Conservation (phyloP, 2,113 vertebrate genomes). For the Scortum barcoo region DNA sequence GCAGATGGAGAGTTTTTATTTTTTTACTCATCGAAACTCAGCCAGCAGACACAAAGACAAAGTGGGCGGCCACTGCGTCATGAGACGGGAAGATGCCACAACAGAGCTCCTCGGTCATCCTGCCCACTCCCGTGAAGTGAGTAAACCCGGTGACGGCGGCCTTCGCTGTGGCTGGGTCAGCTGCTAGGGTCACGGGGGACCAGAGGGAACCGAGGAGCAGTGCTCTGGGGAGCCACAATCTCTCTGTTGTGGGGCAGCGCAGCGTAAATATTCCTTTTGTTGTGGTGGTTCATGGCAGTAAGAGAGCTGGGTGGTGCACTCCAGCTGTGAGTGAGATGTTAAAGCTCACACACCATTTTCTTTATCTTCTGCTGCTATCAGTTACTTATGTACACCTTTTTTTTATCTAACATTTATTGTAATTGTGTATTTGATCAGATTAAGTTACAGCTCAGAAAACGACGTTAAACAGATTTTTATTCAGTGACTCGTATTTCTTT, state of each 20-base stretch:
- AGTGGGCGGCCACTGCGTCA: neutral
- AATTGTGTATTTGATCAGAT: neutral
- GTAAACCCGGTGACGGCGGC: neutral
- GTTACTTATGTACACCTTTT: neutral
- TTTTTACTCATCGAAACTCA: no score
- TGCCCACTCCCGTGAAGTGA: constrained; percentile 1
- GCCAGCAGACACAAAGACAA: neutral
- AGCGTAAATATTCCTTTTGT: constrained; percentile 20
- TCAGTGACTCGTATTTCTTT: no score
- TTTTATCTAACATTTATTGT: neutral
- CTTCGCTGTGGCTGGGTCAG: neutral
- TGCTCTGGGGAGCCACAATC: constrained; percentile 1
- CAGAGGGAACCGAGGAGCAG: neutral
- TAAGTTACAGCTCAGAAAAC: no score
- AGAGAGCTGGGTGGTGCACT: neutral
- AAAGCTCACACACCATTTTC: no score
- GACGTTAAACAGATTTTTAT: neutral
- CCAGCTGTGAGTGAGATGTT: no score
- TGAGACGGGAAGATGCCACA: constrained; percentile 2
- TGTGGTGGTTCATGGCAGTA: neutral
- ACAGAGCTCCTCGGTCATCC: neutral
- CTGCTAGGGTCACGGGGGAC: constrained; percentile 1
- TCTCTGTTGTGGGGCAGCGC: constrained; percentile 3
- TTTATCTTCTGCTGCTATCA: neutral
- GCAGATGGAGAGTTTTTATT: neutral